Evolutionary conservation across 1,140 invertebrate species (phyloP), one percentile per base, ranked within the genome.

Genomic region (Oryctes rhinoceros): DNA sequence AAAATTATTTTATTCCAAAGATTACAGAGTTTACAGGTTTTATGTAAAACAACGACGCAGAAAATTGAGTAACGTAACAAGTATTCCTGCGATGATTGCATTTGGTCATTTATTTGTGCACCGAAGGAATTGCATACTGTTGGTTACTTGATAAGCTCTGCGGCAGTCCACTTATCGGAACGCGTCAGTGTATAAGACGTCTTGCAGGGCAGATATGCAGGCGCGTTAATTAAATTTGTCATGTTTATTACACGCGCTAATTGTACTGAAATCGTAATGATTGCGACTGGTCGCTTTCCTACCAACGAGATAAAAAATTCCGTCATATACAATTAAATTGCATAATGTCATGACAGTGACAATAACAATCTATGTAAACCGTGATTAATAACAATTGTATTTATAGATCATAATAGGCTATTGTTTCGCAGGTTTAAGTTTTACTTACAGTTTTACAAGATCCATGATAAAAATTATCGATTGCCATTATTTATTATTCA

Each of bases 331-430:
- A 67, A 24, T 67, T 67, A 67, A 67, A 67, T 67, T 67, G 65
- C 65, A 67, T 24, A 67, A 67, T 24, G 65, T 67, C 65, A 18
- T 67, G 65, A 67, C 65, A 24, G 30, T 67, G 65, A 67, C 65
- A 67, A 67, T 24, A 67, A 18, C 24, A 67, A 67, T 67, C 65
- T 67, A 67, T 67, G 65, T 67, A 67, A 67, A 24, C 65, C 65
- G 30, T 67, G 65, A 67, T 67, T 67, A 67, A 67, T 67, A 20
- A 67, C 20, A 67, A 67, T 18, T 67, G 65, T 67, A 67, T 67
- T 67, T 67, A 67, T 67, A 67, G 65, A 24, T 67, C 65, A 67
- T 67, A 67, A 67, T 67, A 67, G 65, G 65, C 65, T 13, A 67
- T 67, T 67, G 65, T 67, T 67, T 20, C 20, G 3, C 65, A 13